Percentiles rank a stretch among this genome's conserved stretches.
These are phyloP conservation scores for Lithophane leautieri DNA, from an alignment of 2,888 invertebrate genomes.

Conservation along the genomic window DNA sequence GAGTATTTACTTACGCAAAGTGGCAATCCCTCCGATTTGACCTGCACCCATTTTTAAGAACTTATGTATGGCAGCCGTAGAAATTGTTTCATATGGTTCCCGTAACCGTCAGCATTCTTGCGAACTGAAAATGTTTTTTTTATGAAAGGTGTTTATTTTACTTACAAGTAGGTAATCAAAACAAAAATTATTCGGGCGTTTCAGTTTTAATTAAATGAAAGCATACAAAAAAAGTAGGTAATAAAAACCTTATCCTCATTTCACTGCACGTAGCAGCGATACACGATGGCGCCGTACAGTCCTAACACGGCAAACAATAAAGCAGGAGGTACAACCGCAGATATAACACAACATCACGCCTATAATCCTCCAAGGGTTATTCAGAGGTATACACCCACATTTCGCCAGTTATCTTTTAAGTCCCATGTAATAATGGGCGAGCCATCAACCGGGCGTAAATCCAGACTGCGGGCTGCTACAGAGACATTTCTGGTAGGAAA, in stretches of 20 bases:
- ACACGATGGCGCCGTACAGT: neutral
- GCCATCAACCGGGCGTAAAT: too few relatives aligned
- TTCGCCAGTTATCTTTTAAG: too few relatives aligned
- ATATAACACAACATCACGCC: too few relatives aligned
- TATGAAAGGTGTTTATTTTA: slow-evolving; percentile 4
- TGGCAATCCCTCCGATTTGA: slow-evolving; percentile 79
- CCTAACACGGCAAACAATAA: neutral
- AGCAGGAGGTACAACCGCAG: neutral
- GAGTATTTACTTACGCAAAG: slow-evolving; percentile 75
- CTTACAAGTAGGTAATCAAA: slow-evolving; percentile 44
- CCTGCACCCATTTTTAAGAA: slow-evolving; percentile 76
- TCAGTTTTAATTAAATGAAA: slow-evolving; percentile 47
- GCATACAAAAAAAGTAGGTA: neutral
- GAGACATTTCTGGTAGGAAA: too few relatives aligned
- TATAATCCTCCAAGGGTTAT: too few relatives aligned
- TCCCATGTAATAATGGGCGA: too few relatives aligned
- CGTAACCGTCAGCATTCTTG: slow-evolving; percentile 2
- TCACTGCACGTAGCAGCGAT: neutral
- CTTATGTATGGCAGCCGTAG: neutral
- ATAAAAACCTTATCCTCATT: slow-evolving; percentile 17
- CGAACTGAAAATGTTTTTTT: slow-evolving; percentile 5
- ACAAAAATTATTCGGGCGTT: slow-evolving; percentile 53
- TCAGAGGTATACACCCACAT: too few relatives aligned
- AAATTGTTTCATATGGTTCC: neutral
- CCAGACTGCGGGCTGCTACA: too few relatives aligned